These are phyloP conservation scores for Danio tinwini DNA, from an alignment of 2,797 vertebrate species.

Conservation along the genomic window DNA sequence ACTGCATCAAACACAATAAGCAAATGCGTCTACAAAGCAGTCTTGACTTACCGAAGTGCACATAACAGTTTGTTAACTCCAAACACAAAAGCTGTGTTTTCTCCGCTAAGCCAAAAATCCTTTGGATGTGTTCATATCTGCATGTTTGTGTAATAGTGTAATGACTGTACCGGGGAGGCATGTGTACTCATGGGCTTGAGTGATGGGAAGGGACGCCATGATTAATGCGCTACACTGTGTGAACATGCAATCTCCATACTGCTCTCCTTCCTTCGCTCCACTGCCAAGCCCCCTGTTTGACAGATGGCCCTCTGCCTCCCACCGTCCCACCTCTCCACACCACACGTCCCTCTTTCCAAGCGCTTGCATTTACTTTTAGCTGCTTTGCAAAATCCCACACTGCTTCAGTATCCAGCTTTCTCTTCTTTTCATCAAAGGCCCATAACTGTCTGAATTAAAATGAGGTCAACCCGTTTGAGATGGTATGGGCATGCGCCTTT, in stretches of 20 bases:
- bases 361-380: conserved; percentile 15
- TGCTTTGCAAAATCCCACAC: conserved; percentile 28
- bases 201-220: conserved; percentile 51
- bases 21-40: background rate
- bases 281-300: conserved; percentile 59
- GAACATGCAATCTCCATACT: conserved; percentile 67
- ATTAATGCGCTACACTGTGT: conserved; percentile 76
- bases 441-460: conserved; percentile 35
- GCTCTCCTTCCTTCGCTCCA: conserved; percentile 37
- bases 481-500: background rate
- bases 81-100: background rate
- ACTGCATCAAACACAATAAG: background rate
- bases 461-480: conserved; percentile 51
- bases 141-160: conserved; percentile 44
- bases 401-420: conserved; percentile 29
- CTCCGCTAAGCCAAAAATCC: background rate
- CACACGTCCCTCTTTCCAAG: conserved; percentile 26
- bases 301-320: conserved; percentile 79
- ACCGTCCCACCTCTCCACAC: conserved; percentile 66
- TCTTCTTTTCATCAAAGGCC: conserved; percentile 25
- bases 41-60: background rate
- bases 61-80: background rate
- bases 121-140: conserved; percentile 46
- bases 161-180: conserved; percentile 38
- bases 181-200: conserved; percentile 41